These are phyloP conservation scores for Anthrax anthrax DNA, from an alignment of 2,888 invertebrate species.

Conservation along the genomic window DNA sequence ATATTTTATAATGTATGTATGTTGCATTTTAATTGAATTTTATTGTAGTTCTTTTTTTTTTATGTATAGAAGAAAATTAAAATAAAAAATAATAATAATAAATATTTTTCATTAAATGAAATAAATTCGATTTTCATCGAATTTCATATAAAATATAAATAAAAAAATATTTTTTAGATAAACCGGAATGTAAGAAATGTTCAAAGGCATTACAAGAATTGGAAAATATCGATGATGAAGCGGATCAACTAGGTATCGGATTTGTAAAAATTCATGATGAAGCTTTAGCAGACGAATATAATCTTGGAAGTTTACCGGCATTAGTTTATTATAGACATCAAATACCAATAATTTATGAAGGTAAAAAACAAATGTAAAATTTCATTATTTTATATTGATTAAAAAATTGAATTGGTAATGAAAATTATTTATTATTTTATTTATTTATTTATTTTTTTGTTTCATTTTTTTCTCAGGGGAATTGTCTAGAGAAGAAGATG, in stretches of 20 bases:
- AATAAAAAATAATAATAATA: too few relatives aligned
- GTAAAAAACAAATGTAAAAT: slow-evolving; percentile 46
- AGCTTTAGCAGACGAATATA: slow-evolving; percentile 81
- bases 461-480: slow-evolving; percentile 44
- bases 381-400: too few relatives aligned
- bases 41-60: too few relatives aligned
- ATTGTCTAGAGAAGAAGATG: slow-evolving; percentile 79
- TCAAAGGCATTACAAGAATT: slow-evolving; percentile 78
- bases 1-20: too few relatives aligned
- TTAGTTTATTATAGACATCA: slow-evolving; percentile 88
- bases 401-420: neutral
- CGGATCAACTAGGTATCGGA: slow-evolving; percentile 84
- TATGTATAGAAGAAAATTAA: too few relatives aligned
- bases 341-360: slow-evolving; percentile 88
- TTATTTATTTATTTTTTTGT: too few relatives aligned
- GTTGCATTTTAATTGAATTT: too few relatives aligned
- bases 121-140: too few relatives aligned
- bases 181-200: slow-evolving; percentile 84
- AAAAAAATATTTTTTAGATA: slow-evolving; percentile 45
- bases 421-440: neutral
- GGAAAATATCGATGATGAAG: slow-evolving; percentile 90
- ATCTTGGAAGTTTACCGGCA: slow-evolving; percentile 72
- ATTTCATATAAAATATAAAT: too few relatives aligned
- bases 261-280: slow-evolving; percentile 91
- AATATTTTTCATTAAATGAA: too few relatives aligned